Base-by-base conservation (phyloP, 2,797 vertebrate species). In the Steatocranus sp. region DNA sequence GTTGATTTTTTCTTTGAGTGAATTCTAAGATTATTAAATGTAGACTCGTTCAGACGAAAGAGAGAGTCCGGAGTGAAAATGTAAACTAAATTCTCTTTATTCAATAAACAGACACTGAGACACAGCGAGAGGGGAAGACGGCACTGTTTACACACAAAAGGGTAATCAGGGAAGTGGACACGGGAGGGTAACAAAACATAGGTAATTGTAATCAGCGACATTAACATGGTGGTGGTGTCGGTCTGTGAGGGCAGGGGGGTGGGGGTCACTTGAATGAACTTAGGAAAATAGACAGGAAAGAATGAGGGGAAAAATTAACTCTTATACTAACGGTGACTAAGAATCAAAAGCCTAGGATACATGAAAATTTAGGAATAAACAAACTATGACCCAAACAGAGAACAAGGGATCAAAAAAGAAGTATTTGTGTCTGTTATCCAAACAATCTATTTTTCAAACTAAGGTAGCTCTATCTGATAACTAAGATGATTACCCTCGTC, bases 211-310 rank as follows among this genome's bases (percentile, higher is more conserved):
- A 66, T 66, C 34, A 41, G n/a, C 11, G 0, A 66, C 61, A 66
- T 6, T 23, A 66, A 41, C n/a, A 23, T 41, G 18, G 32, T 61
- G 56, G 4, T 20, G 56, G 32, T 38, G 17, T 1, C 0, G 3
- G 56, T 61, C 56, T 61, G 56, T 61, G 17, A 7, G 17, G 17
- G 17, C 15, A 0, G 1, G 1, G 0, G 14, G 14, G 5, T 0
- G 5, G 30, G 51, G 6, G 56, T n/a, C 56, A 61, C 56, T 34
- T 66, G 1, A 66, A 38, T 66, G n/a, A 38, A 66, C n/a, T 66
- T 66, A 0, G 5, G 7, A 14, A 66, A 66, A 20, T 1, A 66
- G 34, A 66, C 34, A 14, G 61, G 1, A 66, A 61, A 0, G n/a
- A 66, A 38, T 38, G n/a, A 38, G 61, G n/a, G 11, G 1, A 23